A percentile compares a stretch with the other conserved stretches of the same genome.
Evolutionary conservation across 2,113 vertebrate genomes (phyloP).

Genomic region (Bubo scandiacus): DNA sequence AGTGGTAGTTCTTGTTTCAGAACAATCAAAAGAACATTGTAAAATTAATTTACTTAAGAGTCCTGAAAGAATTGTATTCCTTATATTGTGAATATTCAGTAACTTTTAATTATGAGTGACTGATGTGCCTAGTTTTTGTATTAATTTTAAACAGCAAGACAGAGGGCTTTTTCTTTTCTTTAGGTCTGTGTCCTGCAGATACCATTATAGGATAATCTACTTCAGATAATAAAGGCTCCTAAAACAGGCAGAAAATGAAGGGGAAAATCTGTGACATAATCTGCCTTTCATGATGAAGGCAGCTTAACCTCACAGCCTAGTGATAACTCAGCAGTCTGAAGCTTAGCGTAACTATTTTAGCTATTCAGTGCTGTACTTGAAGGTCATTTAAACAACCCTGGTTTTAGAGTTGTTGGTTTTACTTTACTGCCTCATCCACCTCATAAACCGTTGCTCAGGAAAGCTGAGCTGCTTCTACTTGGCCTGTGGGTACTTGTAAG

Average conservation of each 20-base stretch:
- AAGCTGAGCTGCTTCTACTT: not conserved
- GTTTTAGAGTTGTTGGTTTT: not conserved
- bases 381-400: not conserved
- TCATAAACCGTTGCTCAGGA: not conserved
- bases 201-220: not conserved
- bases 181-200: not conserved
- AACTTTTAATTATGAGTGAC: not conserved
- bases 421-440: not conserved
- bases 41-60: not conserved
- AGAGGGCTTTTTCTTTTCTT: not conserved
- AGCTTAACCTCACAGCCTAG: not conserved
- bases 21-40: not conserved
- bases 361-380: not conserved
- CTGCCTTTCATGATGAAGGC: not conserved
- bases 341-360: not conserved
- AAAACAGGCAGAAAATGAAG: not conserved
- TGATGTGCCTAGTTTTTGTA: not conserved
- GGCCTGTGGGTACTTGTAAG: not conserved
- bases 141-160: not conserved
- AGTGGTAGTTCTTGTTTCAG: not conserved
- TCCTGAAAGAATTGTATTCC: not conserved
- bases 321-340: not conserved
- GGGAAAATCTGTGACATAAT: conserved; percentile 2
- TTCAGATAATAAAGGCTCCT: not conserved
- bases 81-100: not conserved